A percentile compares a stretch with the other conserved stretches of the same genome.
Evolutionary conservation across 2,888 invertebrate species (phyloP).

Genomic region (Meganola albula): DNA sequence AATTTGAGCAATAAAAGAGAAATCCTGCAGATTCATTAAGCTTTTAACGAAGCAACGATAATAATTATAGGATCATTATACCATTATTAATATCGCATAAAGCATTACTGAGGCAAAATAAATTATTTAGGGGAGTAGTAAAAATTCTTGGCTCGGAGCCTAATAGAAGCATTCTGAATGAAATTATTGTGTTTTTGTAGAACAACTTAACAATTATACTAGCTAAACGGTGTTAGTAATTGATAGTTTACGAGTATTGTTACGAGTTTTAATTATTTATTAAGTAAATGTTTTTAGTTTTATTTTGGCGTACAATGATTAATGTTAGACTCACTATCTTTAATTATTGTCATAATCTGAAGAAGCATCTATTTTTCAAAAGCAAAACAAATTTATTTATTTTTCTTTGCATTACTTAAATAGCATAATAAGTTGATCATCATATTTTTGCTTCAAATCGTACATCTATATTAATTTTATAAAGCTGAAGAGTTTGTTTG

Average conservation of each 20-base stretch:
- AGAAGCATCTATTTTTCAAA: too few species aligned
- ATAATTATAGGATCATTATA: constrained; percentile 30
- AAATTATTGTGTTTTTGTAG: constrained; percentile 22
- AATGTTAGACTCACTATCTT: too few species aligned
- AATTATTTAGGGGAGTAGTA: constrained; percentile 26
- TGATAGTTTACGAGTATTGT: too few species aligned
- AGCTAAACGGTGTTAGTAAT: constrained; percentile 23
- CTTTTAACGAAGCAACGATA: constrained; percentile 32
- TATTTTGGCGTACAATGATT: too few species aligned
- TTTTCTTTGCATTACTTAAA: too few species aligned
- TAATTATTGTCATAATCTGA: too few species aligned
- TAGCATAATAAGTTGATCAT: too few species aligned
- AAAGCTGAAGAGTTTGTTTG: too few species aligned
- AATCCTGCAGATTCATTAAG: constrained; percentile 34
- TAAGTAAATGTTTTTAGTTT: constrained; percentile 9
- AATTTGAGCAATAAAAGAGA: constrained; percentile 32
- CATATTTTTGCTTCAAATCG: too few species aligned
- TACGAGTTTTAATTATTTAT: too few species aligned
- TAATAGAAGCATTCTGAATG: constrained; percentile 24
- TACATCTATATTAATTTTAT: too few species aligned
- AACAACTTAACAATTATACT: constrained; percentile 28
- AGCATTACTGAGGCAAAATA: constrained; percentile 30
- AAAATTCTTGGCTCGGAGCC: constrained; percentile 30
- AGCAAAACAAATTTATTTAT: too few species aligned
- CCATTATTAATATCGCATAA: constrained; percentile 33